Percentiles rank a stretch among this genome's conserved stretches.
Conservation (phyloP, 2,113 vertebrate species). For the Anseranas semipalmata region DNA sequence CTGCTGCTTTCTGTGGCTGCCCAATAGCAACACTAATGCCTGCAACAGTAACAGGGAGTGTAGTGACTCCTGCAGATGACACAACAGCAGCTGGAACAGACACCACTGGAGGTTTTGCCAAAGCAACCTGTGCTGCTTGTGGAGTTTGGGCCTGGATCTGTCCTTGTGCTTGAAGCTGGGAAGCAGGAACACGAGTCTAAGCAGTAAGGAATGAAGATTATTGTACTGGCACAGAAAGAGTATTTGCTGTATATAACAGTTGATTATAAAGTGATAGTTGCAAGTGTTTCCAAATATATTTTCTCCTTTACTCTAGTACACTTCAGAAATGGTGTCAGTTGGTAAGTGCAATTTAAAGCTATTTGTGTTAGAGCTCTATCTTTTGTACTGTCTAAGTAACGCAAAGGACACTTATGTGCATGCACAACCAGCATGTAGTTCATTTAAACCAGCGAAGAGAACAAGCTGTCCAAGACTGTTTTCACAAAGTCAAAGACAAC, state of each 20-base stretch:
- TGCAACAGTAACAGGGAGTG: slow-evolving; percentile 86
- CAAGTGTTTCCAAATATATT: background rate
- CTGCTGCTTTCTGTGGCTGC: slow-evolving; percentile 85
- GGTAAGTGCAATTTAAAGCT: background rate
- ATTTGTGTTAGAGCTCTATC: background rate
- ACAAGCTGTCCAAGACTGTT: background rate
- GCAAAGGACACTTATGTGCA: background rate
- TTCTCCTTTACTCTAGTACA: background rate
- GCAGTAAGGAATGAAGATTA: slow-evolving; percentile 68
- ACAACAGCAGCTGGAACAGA: slow-evolving; percentile 87
- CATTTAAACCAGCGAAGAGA: background rate
- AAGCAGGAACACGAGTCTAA: slow-evolving; percentile 78
- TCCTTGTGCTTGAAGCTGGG: slow-evolving; percentile 84
- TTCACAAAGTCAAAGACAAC: slow-evolving; percentile 10
- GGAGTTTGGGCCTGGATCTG: slow-evolving; percentile 83
- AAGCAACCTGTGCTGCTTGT: slow-evolving; percentile 86
- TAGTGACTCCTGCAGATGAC: slow-evolving; percentile 87
- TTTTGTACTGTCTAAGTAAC: background rate
- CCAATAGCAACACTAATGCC: slow-evolving; percentile 88
- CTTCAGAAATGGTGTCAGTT: background rate
- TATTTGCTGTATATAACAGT: background rate
- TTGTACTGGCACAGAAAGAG: background rate
- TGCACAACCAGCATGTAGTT: background rate
- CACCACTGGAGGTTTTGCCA: slow-evolving; percentile 89
- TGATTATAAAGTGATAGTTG: background rate